phyloP scores from a whole-genome alignment of 2,888 invertebrate species.

The Blastobasis adustella region DNA sequence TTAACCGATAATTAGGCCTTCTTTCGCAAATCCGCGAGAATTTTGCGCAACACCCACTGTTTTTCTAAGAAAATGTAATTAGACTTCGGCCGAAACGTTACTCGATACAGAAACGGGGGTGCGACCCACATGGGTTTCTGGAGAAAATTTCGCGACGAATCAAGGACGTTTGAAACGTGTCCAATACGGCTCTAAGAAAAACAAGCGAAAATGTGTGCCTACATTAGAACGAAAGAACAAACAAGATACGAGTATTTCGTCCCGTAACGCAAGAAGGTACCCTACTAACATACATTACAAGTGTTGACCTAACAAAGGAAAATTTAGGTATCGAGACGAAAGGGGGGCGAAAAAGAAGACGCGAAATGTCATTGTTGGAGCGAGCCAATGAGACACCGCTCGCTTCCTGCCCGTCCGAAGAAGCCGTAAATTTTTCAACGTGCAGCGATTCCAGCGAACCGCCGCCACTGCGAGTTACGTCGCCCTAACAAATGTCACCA shows the following conservation, averaged over 20 bases:
- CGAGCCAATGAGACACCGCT: constrained; percentile 23
- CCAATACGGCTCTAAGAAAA: constrained; percentile 11
- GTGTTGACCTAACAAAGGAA: constrained; percentile 35
- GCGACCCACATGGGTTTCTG: constrained; percentile 18
- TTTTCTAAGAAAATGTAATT: constrained; percentile 12
- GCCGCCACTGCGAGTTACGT: constrained; percentile 17
- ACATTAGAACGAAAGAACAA: neutral
- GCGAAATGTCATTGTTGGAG: constrained; percentile 22
- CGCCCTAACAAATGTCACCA: constrained; percentile 15
- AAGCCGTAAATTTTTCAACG: constrained; percentile 29
- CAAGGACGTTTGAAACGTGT: constrained; percentile 35
- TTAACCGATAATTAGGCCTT: constrained; percentile 67
- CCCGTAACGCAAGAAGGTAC: constrained; percentile 9
- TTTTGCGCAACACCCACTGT: constrained; percentile 15
- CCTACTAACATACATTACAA: constrained; percentile 31
- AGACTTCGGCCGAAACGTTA: neutral
- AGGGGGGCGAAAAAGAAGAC: constrained; percentile 15
- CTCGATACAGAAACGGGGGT: constrained; percentile 9
- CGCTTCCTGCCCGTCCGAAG: constrained; percentile 43
- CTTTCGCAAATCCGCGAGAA: constrained; percentile 29
- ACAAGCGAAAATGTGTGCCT: neutral
- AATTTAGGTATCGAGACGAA: constrained; percentile 30
- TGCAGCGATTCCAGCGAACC: constrained; percentile 23
- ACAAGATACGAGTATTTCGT: constrained; percentile 5
- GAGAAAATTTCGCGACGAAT: constrained; percentile 33